phyloP scores from a whole-genome alignment of 2,888 invertebrate genomes.

The Tortricodes alternella region DNA sequence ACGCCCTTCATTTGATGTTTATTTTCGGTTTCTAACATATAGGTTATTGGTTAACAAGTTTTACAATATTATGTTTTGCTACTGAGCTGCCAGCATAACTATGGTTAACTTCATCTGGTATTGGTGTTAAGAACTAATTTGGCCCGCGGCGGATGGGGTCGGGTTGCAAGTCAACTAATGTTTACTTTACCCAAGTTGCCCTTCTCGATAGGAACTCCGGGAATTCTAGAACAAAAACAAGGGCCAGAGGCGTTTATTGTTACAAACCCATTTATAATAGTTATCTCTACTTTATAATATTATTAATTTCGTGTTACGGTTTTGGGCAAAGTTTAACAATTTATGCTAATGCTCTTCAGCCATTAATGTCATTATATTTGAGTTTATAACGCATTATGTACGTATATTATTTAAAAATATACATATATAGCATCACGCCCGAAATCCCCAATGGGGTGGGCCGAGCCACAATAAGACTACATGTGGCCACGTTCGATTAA shows the following conservation, averaged over 20 bases:
- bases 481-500: no score
- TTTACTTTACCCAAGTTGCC: conserved; percentile 54
- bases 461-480: no score
- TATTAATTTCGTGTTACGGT: conserved; percentile 62
- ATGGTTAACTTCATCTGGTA: conserved; percentile 39
- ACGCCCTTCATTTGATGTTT: conserved; percentile 2
- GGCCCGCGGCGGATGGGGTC: conserved; percentile 43
- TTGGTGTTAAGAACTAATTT: conserved; percentile 64
- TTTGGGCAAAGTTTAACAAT: conserved; percentile 47
- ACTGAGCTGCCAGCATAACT: conserved; percentile 18
- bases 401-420: conserved; percentile 1
- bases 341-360: conserved; percentile 42
- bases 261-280: conserved; percentile 60
- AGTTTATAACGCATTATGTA: conserved; percentile 26
- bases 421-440: no score
- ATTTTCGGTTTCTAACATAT: conserved; percentile 10
- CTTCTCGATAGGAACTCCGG: conserved; percentile 40
- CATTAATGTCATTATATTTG: conserved; percentile 30
- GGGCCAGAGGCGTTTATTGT: conserved; percentile 61
- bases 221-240: conserved; percentile 66
- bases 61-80: conserved; percentile 24
- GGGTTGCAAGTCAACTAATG: conserved; percentile 49
- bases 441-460: no score
- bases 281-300: conserved; percentile 49
- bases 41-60: conserved; percentile 24